phyloP scores from a whole-genome alignment of 2,113 vertebrate genomes.

The Lynx canadensis region DNA sequence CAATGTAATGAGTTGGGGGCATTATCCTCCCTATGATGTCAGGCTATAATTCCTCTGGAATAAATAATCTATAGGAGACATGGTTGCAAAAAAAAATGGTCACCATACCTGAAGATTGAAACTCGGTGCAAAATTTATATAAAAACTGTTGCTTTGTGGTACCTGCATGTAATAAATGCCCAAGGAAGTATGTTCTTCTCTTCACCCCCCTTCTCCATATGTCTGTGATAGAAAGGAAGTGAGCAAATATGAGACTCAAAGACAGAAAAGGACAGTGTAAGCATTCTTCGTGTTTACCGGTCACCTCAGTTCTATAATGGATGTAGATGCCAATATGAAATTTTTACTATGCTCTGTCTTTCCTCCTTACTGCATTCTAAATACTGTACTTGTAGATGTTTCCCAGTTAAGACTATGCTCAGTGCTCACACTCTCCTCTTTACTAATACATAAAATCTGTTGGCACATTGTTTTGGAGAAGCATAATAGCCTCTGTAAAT shows the following conservation, averaged over 20 bases:
- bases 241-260: neutral
- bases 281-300: neutral
- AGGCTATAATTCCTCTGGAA: neutral
- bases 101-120: neutral
- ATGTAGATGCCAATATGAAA: neutral
- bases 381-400: neutral
- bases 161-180: neutral
- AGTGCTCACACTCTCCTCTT: neutral
- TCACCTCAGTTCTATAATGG: neutral
- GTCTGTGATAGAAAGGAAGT: neutral
- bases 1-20: neutral
- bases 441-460: neutral
- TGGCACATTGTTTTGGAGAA: slow-evolving; percentile 15
- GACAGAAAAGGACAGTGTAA: neutral
- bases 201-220: neutral
- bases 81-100: neutral
- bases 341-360: neutral
- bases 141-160: neutral
- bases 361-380: neutral
- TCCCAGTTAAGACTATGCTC: neutral
- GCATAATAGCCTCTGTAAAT: slow-evolving; percentile 56
- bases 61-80: neutral
- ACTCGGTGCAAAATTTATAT: neutral
- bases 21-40: neutral
- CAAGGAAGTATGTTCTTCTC: neutral